Conservation (phyloP, 2,113 vertebrate species). For the Oncorhynchus masou region DNA sequence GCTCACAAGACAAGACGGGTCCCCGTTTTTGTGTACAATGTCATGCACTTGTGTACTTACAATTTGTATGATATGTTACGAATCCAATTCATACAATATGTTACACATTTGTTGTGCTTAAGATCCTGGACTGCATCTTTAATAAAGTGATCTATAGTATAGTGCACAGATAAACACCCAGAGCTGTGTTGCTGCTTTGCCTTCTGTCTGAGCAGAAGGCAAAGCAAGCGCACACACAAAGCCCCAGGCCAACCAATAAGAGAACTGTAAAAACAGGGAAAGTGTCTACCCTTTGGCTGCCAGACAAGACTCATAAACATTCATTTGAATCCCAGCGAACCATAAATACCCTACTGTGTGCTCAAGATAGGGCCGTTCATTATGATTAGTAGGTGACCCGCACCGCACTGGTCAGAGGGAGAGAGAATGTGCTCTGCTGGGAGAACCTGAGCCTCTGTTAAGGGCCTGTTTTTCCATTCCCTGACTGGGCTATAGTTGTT, state of each 20-base stretch:
- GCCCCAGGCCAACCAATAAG: slow-evolving; percentile 33
- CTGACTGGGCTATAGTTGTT: slow-evolving; percentile 40
- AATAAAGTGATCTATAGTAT: no score
- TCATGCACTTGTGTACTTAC: no score
- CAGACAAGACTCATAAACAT: slow-evolving; percentile 66
- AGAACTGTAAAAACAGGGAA: slow-evolving; percentile 52
- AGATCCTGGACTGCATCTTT: no score
- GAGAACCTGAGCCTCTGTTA: slow-evolving; percentile 53
- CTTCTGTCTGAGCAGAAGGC: background rate
- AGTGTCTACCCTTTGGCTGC: slow-evolving; percentile 57
- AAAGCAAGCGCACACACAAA: slow-evolving; percentile 28
- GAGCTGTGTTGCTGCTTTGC: no score
- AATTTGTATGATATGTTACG: no score
- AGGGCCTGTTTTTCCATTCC: slow-evolving; percentile 69
- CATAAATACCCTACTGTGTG: slow-evolving; percentile 56
- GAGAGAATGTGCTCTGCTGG: slow-evolving; percentile 28
- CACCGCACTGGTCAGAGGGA: slow-evolving; percentile 25
- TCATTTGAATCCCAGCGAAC: slow-evolving; percentile 59
- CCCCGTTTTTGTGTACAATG: no score
- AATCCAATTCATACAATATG: no score
- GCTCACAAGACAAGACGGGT: no score
- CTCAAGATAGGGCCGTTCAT: slow-evolving; percentile 56
- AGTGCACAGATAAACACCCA: no score
- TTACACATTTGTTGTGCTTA: no score
- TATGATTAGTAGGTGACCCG: slow-evolving; percentile 64